A percentile compares a stretch with the other conserved stretches of the same genome.
These are phyloP conservation scores for Tenthredo livida DNA, from an alignment of 2,888 invertebrate genomes.

Conservation along the genomic window DNA sequence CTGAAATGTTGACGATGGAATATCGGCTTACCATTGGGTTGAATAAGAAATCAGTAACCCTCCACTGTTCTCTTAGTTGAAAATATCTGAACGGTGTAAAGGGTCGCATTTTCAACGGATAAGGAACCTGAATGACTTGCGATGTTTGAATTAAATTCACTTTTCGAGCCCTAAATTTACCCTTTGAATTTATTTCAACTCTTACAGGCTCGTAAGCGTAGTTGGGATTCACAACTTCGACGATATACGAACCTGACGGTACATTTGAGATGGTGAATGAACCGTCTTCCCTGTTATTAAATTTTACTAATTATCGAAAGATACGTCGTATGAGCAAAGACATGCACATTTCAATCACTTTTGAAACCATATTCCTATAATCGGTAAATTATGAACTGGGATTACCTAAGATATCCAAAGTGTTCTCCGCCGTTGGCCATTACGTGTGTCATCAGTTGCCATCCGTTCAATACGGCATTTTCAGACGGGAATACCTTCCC, in stretches of 20 bases:
- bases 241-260: slow-evolving; percentile 94
- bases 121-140: slow-evolving; percentile 93
- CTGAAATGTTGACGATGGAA: background rate
- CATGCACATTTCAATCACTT: no score
- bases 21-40: slow-evolving; percentile 88
- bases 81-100: slow-evolving; percentile 92
- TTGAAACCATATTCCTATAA: slow-evolving; percentile 5
- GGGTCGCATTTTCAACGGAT: slow-evolving; percentile 94
- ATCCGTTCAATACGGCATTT: slow-evolving; percentile 81
- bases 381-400: slow-evolving; percentile 22
- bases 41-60: slow-evolving; percentile 96
- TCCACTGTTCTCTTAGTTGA: slow-evolving; percentile 97
- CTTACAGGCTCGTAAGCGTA: slow-evolving; percentile 96
- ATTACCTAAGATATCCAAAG: slow-evolving; percentile 88
- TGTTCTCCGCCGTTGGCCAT: slow-evolving; percentile 94
- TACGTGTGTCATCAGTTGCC: slow-evolving; percentile 89
- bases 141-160: slow-evolving; percentile 96
- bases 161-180: slow-evolving; percentile 96
- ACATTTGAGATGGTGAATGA: slow-evolving; percentile 93
- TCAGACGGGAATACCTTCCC: slow-evolving; percentile 90
- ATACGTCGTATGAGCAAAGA: background rate
- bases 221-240: slow-evolving; percentile 95
- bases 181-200: slow-evolving; percentile 98
- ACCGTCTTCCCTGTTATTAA: slow-evolving; percentile 88
- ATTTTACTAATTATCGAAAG: background rate